Percentiles rank a stretch among this genome's conserved stretches.
Conservation (phyloP, 2,888 invertebrate species). For the Pomacea canaliculata region DNA sequence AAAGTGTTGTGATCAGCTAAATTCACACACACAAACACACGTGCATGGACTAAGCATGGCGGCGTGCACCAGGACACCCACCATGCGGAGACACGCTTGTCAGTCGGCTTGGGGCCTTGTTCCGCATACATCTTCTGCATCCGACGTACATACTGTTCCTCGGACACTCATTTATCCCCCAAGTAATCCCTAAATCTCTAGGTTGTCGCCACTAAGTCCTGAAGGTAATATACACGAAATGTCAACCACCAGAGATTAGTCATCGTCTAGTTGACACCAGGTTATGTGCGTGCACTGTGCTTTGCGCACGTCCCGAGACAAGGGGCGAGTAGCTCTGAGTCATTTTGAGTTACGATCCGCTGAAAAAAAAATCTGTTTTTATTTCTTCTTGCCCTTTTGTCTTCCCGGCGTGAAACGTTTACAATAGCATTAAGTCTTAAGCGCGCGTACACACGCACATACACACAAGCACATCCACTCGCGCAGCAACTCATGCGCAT, state of each 20-base stretch:
- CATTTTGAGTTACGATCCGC: no score
- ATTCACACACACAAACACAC: neutral
- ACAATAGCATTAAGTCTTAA: no score
- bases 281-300: neutral
- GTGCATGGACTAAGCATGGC: conserved; percentile 1
- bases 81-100: neutral
- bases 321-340: neutral
- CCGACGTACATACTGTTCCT: no score
- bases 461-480: no score
- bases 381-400: no score
- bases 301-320: neutral
- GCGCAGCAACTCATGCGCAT: no score
- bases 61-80: conserved; percentile 5
- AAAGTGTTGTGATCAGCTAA: no score
- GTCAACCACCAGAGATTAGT: neutral
- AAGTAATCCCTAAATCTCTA: neutral
- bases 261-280: conserved; percentile 7
- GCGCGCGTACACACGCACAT: no score
- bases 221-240: neutral
- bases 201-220: neutral
- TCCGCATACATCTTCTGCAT: no score
- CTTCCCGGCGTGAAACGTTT: no score
- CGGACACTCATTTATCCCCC: neutral
- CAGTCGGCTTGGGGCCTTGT: no score
- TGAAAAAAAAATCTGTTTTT: no score